phyloP scores from a whole-genome alignment of 2,888 invertebrate species.

The Gastracanthus pulcherrimus region DNA sequence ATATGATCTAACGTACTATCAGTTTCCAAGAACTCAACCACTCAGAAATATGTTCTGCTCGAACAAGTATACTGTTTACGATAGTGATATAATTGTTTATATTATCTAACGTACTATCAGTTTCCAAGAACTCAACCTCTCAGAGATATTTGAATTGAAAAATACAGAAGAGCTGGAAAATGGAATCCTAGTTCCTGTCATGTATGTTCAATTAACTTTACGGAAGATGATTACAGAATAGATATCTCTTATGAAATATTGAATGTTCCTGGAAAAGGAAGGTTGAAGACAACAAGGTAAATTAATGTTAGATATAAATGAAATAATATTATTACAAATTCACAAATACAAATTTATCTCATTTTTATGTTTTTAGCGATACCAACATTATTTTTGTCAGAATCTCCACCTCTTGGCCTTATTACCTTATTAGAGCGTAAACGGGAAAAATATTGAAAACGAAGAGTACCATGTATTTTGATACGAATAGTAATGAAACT shows the following conservation, averaged over 20 bases:
- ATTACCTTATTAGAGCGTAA: not conserved
- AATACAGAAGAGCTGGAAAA: slow-evolving; percentile 44
- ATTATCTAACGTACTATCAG: slow-evolving; percentile 47
- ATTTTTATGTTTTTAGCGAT: slow-evolving; percentile 44
- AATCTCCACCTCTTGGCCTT: slow-evolving; percentile 35
- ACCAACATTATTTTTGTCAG: slow-evolving; percentile 44
- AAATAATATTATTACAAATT: not conserved
- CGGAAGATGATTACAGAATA: slow-evolving; percentile 45
- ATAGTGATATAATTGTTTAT: slow-evolving; percentile 50
- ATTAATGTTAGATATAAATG: not conserved
- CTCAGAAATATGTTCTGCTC: too few species aligned
- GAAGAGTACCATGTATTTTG: not conserved
- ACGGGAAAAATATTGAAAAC: slow-evolving; percentile 13
- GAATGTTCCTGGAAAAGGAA: slow-evolving; percentile 9
- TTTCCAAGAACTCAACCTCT: slow-evolving; percentile 48
- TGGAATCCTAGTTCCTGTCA: slow-evolving; percentile 56
- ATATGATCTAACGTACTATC: slow-evolving; percentile 48
- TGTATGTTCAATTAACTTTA: slow-evolving; percentile 54
- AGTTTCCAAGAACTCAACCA: slow-evolving; percentile 49
- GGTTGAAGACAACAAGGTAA: slow-evolving; percentile 51
- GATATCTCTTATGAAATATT: not conserved
- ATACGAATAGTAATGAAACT: slow-evolving; percentile 13
- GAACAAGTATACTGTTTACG: slow-evolving; percentile 51
- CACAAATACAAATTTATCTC: not conserved
- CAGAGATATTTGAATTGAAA: slow-evolving; percentile 50